phyloP scores from a whole-genome alignment of 2,797 vertebrate species.

The Peromyscus nudipes region DNA sequence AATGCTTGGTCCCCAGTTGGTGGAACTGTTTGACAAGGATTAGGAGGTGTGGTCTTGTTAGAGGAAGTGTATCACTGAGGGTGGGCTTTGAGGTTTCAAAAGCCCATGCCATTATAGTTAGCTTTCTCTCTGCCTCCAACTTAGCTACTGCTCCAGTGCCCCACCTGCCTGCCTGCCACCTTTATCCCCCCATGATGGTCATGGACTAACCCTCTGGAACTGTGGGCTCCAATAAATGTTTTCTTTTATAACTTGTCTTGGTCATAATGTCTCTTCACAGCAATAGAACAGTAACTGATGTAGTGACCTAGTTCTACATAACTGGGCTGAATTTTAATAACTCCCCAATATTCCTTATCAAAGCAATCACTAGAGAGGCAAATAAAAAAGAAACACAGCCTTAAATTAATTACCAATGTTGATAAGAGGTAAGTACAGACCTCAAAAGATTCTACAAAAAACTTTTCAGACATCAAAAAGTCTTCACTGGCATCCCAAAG shows the following conservation, averaged over 20 bases:
- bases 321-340: conserved; percentile 50
- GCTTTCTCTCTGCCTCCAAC: not conserved
- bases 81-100: not conserved
- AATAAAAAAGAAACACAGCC: conserved; percentile 44
- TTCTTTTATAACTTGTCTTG: not conserved
- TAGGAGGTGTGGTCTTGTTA: not conserved
- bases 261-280: not conserved
- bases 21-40: not conserved
- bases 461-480: not conserved
- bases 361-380: conserved; percentile 49
- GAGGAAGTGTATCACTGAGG: not conserved
- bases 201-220: not conserved
- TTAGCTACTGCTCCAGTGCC: not conserved
- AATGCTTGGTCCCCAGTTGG: not conserved
- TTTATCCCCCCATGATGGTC: no score
- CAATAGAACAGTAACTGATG: not conserved
- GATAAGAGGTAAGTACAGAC: not conserved
- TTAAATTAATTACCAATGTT: conserved; percentile 46
- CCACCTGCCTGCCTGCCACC: not conserved
- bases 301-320: not conserved
- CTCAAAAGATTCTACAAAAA: not conserved
- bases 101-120: not conserved
- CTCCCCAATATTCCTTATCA: conserved; percentile 11
- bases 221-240: not conserved
- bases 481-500: conserved; percentile 21